Evolutionary conservation across 2,888 invertebrate species (phyloP).

Genomic region (Microctonus hyperodae): DNA sequence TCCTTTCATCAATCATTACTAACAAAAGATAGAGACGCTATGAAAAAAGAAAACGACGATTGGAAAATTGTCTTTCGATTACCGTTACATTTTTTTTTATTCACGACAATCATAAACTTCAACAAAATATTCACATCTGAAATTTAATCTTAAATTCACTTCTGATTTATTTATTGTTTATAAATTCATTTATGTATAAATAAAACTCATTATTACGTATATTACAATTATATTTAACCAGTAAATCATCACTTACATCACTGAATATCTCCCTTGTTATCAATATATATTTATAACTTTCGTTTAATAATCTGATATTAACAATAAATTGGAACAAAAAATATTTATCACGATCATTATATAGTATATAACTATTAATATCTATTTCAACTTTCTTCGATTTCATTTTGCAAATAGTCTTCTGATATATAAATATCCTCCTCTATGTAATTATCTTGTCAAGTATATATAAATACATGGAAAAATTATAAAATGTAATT

Average conservation of each 20-base stretch:
- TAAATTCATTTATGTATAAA: no score
- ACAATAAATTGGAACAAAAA: background rate
- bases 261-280: background rate
- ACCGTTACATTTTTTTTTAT: background rate
- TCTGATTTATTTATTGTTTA: no score
- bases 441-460: background rate
- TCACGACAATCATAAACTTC: background rate
- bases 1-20: constrained; percentile 23
- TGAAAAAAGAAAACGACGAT: background rate
- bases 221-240: background rate
- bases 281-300: background rate
- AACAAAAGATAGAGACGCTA: background rate
- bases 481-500: background rate
- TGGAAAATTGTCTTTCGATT: constrained; percentile 6
- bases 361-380: no score
- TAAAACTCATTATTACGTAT: no score
- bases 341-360: background rate
- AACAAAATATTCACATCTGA: background rate
- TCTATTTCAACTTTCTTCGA: no score
- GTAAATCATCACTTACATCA: background rate
- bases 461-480: background rate
- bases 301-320: background rate
- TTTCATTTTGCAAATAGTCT: no score
- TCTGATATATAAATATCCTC: background rate
- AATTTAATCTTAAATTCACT: background rate